Base-by-base conservation (phyloP, 2,888 invertebrate genomes). In the Acleris holmiana region DNA sequence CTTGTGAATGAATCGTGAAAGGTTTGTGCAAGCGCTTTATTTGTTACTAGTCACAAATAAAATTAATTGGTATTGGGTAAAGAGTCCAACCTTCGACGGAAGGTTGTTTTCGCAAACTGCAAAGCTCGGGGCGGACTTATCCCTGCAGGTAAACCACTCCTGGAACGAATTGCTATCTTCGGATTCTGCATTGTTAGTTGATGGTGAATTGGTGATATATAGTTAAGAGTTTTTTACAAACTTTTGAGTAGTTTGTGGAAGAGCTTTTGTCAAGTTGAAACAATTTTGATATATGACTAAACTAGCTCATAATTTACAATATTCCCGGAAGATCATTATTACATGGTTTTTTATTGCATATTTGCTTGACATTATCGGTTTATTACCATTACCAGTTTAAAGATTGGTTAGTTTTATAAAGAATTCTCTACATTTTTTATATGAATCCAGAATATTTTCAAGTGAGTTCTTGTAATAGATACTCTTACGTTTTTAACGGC, bases 1-100 rank as follows among this genome's bases (percentile, higher is more conserved):
- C 61, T 71, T 71, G 70, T 69, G 67, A 68, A 60, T 63, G 44
- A 66, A 55, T 66, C 62, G 62, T 49, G 54, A 49, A 65, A 65
- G 44, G 54, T 60, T 65, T 60, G 55, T 65, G 65, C 65, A 65
- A 65, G 53, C 41, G 53, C 48, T 53, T 59, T 59, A 48, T 64
- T 29, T 53, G 41, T 18, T 7, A n/a, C 61, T 6, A 35, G n/a
- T 15, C 13, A 4, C 3, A 13, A 35, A 35, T 23, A 47, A 35
- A 21, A 7, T 8, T 18, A 23, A 55, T 40, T 18, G 18, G 10
- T 41, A 41, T 18, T 8, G 13, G 3, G 35, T 13, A 35, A 35
- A 35, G 35, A 13, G 13, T 35, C 13, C 3, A 13, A 35, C 3
- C 13, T 13, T 35, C 4, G 35, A 13, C 13, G 35, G 35, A 35